Conservation (phyloP, 2,888 invertebrate genomes). For the Amblyteles armatorius region DNA sequence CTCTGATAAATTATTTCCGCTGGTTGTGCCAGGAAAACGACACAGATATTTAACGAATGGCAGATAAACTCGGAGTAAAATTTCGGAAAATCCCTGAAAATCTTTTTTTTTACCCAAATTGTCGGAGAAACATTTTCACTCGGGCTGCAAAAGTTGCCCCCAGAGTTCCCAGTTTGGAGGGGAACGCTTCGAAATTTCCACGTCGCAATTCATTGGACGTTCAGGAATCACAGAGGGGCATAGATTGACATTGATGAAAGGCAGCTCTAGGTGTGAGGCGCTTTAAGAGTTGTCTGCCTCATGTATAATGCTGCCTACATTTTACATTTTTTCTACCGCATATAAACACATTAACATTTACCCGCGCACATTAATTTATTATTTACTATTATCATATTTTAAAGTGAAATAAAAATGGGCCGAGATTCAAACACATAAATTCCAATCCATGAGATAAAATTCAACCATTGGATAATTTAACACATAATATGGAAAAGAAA, state of each 20-base stretch:
- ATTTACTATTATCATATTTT: neutral
- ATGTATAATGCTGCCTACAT: conserved; percentile 82
- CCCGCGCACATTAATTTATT: neutral
- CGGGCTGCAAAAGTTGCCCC: conserved; percentile 61
- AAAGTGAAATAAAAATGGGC: too few relatives aligned
- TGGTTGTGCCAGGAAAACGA: too few relatives aligned
- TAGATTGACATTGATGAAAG: conserved; percentile 71
- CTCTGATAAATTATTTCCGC: too few relatives aligned
- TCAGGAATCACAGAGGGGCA: conserved; percentile 74
- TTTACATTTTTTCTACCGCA: neutral
- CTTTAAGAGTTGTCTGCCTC: conserved; percentile 78
- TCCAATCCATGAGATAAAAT: too few relatives aligned
- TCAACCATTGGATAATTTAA: too few relatives aligned
- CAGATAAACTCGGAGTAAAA: neutral
- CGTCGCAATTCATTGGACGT: conserved; percentile 68
- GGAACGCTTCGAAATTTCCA: conserved; percentile 48
- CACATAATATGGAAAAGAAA: too few relatives aligned
- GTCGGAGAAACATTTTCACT: too few relatives aligned
- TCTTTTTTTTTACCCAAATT: too few relatives aligned
- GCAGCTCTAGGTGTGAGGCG: conserved; percentile 82
- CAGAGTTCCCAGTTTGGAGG: conserved; percentile 49
- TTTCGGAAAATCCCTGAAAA: neutral
- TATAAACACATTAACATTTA: neutral
- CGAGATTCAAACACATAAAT: too few relatives aligned
- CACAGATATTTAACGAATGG: neutral